Percentiles rank a stretch among this genome's conserved stretches.
phyloP scores from a whole-genome alignment of 2,888 invertebrate genomes.

The Drosophila acutilabella region DNA sequence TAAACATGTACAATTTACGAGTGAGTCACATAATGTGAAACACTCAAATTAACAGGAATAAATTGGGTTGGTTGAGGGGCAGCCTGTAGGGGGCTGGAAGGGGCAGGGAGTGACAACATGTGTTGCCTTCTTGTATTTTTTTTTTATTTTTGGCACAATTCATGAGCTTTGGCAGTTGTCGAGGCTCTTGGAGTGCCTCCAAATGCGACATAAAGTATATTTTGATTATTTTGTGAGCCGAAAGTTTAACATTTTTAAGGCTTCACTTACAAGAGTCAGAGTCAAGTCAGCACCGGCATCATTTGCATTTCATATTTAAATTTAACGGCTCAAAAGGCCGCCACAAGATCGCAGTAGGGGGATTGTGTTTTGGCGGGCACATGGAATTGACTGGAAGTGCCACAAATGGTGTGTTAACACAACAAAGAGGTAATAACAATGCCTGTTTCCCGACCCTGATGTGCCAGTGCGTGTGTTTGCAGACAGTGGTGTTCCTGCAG shows the following conservation, averaged over 20 bases:
- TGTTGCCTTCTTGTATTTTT: constrained; percentile 16
- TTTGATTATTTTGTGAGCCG: constrained; percentile 71
- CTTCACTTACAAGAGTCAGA: constrained; percentile 9
- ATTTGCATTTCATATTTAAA: constrained; percentile 75
- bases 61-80: constrained; percentile 4
- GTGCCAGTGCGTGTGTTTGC: constrained; percentile 8
- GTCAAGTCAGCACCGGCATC: constrained; percentile 27
- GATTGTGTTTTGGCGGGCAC: constrained; percentile 20
- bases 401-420: constrained; percentile 79
- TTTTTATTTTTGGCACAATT: constrained; percentile 30
- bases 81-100: not conserved
- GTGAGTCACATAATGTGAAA: constrained; percentile 45
- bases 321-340: constrained; percentile 48
- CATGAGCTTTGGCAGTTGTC: constrained; percentile 45
- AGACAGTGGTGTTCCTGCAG: constrained; percentile 40
- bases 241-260: constrained; percentile 61
- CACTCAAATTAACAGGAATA: constrained; percentile 65
- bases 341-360: constrained; percentile 31
- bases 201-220: constrained; percentile 66
- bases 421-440: constrained; percentile 80
- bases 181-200: constrained; percentile 37
- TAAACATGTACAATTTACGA: constrained; percentile 61
- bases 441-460: constrained; percentile 42
- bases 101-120: constrained; percentile 34
- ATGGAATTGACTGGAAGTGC: constrained; percentile 66